Evolutionary conservation across 2,113 vertebrate genomes (phyloP), one percentile per base, ranked within the genome.

Genomic region (Corvus hawaiiensis): DNA sequence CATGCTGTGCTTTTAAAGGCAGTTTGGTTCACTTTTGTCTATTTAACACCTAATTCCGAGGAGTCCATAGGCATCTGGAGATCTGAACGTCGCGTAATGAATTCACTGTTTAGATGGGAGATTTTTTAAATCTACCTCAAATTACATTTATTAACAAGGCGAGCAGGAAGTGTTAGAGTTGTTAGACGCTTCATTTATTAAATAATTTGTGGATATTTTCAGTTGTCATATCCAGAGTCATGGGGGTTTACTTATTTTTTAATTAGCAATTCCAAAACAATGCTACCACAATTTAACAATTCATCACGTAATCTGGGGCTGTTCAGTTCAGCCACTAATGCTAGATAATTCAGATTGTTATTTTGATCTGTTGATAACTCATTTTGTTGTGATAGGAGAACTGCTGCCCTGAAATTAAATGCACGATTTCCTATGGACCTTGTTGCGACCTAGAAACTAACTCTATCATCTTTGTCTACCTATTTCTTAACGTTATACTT

Each of bases 1-100:
- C 98, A 98, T 98, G 98, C 98, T 98, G 98, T 98, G 98, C 98
- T 98, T 98, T 98, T 98, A 98, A 98, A 98, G 98, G 98, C 98
- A 97, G 98, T 98, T 98, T 98, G 98, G 98, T 98, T 98, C 98
- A 98, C 98, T 98, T 98, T 98, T 98, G 98, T 98, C 98, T 98
- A 97, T 98, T 98, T 98, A 98, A 98, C 98, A 98, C 98, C 98
- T 98, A 98, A 98, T 98, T 98, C 98, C 98, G 97, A 98, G 97
- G 98, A 98, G 98, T 98, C 98, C 98, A 98, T 98, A 98, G 98
- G 98, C 98, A 98, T 98, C 98, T 98, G 97, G 98, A 98, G 98
- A 98, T 98, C 98, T 98, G 96, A 98, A 97, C 97, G 96, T 97
- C 59, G 94, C 68, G 87, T 98, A 98, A 98, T 98, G 97, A 98